Conservation (phyloP, 2,113 vertebrate genomes). For the Pelusios castaneus region DNA sequence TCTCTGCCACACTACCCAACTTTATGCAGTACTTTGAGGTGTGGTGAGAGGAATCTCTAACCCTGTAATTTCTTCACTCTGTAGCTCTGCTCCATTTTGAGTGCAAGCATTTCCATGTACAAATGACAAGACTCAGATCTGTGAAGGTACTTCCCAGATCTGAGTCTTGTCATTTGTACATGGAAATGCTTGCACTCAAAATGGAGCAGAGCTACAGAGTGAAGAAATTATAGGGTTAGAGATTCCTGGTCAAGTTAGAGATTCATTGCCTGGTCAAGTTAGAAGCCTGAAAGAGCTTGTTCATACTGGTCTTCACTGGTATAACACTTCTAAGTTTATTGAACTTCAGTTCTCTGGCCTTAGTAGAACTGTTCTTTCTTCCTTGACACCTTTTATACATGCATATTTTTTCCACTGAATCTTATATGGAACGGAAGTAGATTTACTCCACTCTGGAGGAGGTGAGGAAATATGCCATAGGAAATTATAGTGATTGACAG, state of each 20-base stretch:
- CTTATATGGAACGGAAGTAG: background rate
- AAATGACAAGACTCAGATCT: background rate
- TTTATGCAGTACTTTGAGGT: background rate
- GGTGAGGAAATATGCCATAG: background rate
- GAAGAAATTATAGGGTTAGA: background rate
- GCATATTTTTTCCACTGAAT: background rate
- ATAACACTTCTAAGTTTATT: background rate
- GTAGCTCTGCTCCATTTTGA: background rate
- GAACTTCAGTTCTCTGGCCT: background rate
- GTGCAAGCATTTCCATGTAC: background rate
- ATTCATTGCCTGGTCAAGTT: background rate
- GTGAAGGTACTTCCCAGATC: background rate
- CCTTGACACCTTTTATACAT: background rate
- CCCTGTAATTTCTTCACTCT: background rate
- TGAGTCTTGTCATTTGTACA: background rate
- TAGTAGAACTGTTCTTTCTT: background rate
- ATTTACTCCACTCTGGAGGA: background rate
- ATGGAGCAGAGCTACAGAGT: background rate
- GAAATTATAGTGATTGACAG: background rate
- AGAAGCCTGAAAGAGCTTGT: background rate
- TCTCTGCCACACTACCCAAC: background rate
- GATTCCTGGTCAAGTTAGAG: too few species aligned
- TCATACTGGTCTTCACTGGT: accelerated
- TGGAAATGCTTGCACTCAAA: background rate
- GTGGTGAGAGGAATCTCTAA: background rate